These are phyloP conservation scores for Diabrotica undecimpunctata DNA, from an alignment of 1,140 invertebrate genomes.

Conservation along the genomic window DNA sequence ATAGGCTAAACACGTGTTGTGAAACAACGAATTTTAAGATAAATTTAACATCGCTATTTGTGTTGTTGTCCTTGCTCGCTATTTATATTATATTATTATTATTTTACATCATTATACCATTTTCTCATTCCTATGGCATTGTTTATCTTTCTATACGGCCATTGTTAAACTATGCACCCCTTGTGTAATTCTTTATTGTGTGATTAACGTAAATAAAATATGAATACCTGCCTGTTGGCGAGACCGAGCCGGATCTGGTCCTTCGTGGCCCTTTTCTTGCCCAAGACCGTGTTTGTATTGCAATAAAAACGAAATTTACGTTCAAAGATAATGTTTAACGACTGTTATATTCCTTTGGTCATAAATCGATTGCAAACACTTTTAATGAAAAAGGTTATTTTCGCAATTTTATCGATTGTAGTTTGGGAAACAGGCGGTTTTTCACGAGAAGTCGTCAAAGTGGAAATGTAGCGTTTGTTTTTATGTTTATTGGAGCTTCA, in stretches of 20 bases:
- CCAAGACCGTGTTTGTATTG: conserved; percentile 7
- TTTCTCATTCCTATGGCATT: too few relatives aligned
- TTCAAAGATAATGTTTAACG: conserved; percentile 4
- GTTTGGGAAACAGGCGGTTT: conserved; percentile 3
- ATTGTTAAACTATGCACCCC: too few relatives aligned
- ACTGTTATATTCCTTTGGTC: conserved; percentile 3
- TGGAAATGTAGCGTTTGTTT: conserved; percentile 3
- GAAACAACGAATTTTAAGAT: too few relatives aligned
- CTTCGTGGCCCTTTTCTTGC: not conserved
- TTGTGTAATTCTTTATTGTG: too few relatives aligned
- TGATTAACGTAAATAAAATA: too few relatives aligned
- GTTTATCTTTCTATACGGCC: too few relatives aligned
- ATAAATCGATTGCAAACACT: conserved; percentile 16
- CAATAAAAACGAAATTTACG: conserved; percentile 9
- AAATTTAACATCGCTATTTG: too few relatives aligned
- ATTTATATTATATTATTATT: too few relatives aligned
- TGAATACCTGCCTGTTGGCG: too few relatives aligned
- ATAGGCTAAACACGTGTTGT: too few relatives aligned
- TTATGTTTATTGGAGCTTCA: conserved; percentile 1
- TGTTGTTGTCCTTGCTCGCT: too few relatives aligned
- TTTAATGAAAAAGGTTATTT: conserved; percentile 14
- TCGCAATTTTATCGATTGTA: conserved; percentile 1
- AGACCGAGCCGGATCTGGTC: not conserved
- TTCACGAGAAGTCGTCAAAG: not conserved
- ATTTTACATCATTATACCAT: too few relatives aligned